These are phyloP conservation scores for Bathynomus jamesi DNA, from an alignment of 1,140 invertebrate species.

Conservation along the genomic window DNA sequence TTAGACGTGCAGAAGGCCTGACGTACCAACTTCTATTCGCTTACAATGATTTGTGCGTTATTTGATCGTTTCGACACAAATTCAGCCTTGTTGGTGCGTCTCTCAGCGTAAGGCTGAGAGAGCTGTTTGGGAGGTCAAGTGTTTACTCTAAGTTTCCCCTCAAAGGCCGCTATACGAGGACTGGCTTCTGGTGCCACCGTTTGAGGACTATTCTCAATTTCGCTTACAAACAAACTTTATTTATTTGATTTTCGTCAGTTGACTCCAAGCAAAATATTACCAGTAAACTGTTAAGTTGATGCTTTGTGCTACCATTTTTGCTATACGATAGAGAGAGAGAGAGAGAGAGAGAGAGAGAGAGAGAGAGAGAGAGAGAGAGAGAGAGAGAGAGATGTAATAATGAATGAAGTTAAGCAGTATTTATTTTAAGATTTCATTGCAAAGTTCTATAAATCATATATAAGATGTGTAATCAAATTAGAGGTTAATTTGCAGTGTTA, in stretches of 20 bases:
- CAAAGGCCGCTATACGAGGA: background rate
- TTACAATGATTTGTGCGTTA: no score
- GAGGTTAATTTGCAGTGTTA: background rate
- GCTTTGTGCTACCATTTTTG: background rate
- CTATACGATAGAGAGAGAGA: background rate
- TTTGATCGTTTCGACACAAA: background rate
- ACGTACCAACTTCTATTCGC: no score
- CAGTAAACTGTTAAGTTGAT: background rate
- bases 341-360: background rate
- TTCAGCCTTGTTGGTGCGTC: background rate
- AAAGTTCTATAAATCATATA: background rate
- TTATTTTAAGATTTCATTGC: background rate
- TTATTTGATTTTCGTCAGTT: background rate
- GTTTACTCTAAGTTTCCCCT: background rate
- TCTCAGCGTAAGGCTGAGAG: background rate
- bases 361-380: background rate
- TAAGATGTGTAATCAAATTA: background rate
- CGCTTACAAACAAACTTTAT: background rate
- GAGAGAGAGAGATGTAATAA: background rate
- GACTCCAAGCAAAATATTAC: background rate
- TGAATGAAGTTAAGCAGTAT: background rate
- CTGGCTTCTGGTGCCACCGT: background rate
- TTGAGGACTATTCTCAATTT: background rate
- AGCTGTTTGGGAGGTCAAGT: background rate
- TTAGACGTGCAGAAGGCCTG: background rate